Evolutionary conservation across 1,140 invertebrate species (phyloP).

Genomic region (Saxidomus purpurata): DNA sequence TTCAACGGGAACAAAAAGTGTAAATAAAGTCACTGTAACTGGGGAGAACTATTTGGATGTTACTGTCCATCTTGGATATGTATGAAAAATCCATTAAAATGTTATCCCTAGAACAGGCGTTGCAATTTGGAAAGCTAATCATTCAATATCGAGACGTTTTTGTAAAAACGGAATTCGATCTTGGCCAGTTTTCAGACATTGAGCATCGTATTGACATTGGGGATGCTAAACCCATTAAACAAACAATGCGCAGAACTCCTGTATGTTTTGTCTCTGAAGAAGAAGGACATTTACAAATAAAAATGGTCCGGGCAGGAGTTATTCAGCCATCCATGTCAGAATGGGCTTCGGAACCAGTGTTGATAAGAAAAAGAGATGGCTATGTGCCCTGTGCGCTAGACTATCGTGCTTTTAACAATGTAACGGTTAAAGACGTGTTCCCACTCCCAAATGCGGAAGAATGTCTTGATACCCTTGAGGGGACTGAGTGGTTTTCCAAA

Average conservation of each 20-base stretch:
- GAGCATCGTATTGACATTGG: conserved; percentile 45
- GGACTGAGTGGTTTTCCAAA: conserved; percentile 25
- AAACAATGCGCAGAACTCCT: conserved; percentile 36
- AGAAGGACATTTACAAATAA: conserved; percentile 9
- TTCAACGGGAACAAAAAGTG: too few species aligned
- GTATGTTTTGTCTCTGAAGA: conserved; percentile 42
- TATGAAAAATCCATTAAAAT: too few species aligned
- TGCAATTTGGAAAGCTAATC: not conserved
- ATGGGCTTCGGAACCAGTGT: conserved; percentile 32
- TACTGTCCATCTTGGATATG: too few species aligned
- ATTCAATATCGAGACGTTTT: conserved; percentile 47
- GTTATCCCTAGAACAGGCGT: not conserved
- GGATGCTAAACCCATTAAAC: conserved; percentile 33
- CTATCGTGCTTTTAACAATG: conserved; percentile 17
- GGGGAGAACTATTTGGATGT: too few species aligned
- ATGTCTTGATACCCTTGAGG: not conserved
- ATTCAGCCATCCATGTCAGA: conserved; percentile 13
- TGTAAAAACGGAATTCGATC: conserved; percentile 44
- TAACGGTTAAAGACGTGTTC: conserved; percentile 28
- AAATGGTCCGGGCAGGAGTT: conserved; percentile 15
- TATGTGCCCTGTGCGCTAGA: conserved; percentile 43
- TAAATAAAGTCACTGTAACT: too few species aligned
- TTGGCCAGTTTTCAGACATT: conserved; percentile 42
- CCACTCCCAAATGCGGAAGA: not conserved
- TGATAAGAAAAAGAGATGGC: conserved; percentile 48